Base-by-base conservation (phyloP, 2,888 invertebrate species). In the Phorcus lineatus region DNA sequence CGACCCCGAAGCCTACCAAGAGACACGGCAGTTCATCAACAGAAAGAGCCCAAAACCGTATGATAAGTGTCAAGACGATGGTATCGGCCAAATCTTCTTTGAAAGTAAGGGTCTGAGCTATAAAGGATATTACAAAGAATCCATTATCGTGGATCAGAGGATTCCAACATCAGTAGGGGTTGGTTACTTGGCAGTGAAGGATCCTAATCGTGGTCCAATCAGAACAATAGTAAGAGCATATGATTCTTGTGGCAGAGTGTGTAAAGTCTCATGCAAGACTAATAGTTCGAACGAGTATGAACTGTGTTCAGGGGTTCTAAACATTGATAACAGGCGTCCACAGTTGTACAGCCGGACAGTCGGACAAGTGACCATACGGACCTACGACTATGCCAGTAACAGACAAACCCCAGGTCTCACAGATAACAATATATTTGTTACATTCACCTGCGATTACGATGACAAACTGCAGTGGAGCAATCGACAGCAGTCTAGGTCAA, bases 371-470 rank as follows among this genome's bases (percentile, higher is more conserved):
- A 84, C 88, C 7, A 74, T 87, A 52, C 82, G 86, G 36, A 86
- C 90, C 2, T 91, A 87, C 85, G 87, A 89, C 77, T 89, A 89
- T 75, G 81, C 74, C 2, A 74, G 78, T 24, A 85, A 87, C 24
- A 80, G 79, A 66, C 76, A 81, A 2, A 88, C 88, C 80, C 91
- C 91, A 0, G 80, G 85, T 28, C 82, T 90, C 77, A 85, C 81
- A 7, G 83, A 84, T 3, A 83, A 88, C 22, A 85, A 84, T 52
- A 86, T 90, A 24, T 87, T 87, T 31, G 79, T 91, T 4, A 88
- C 89, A 6, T 91, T 90, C 80, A 89, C 89, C 82, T 91, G 90
- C 81, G 90, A 91, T 77, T 90, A 89, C 82, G 77, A 75, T 47
- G 80, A 83, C 77, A 70, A 81, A 6, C 74, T 85, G 3, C 85